Evolutionary conservation across 2,797 vertebrate species (phyloP), one percentile per base, ranked within the genome.

Genomic region (Odontamblyopus rebecca): DNA sequence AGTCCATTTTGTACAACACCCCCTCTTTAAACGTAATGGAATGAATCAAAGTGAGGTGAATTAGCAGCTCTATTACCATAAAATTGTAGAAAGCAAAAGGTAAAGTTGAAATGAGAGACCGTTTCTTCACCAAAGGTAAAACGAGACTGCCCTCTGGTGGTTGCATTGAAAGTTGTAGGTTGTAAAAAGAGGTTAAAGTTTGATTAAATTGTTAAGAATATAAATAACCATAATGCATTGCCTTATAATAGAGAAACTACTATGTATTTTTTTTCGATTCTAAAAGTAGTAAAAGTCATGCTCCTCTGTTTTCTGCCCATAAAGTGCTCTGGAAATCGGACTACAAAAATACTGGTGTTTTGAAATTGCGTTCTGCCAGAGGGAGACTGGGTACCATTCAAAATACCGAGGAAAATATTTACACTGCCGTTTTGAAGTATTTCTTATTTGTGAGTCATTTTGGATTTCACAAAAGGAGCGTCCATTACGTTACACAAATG

Each of bases 281-380:
- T 64, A 66, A 66, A 51, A 50, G 44, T 26, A 8, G 6, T 51
- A 66, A 66, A 66, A 66, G 64, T 48, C 64, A 66, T 66, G 64
- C 64, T 50, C 44, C 15, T 66, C 38, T 32, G n/a, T 18, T 27
- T 18, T 27, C 63, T 29, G 44, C 15, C 6, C n/a, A 19, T 66
- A 50, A 66, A 50, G 63, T 66, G 63, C 63, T 66, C 23, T 63
- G n/a, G n/a, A 63, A 63, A 60, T 30, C 2, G 4, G 5, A 59
- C 19, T 54, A 19, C 19, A 57, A 60, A 60, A 64, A 66, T 66
- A 66, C 63, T 66, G 41, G 29, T 19, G 16, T 8, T 66, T 66
- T 27, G 5, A 16, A 60, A 30, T 29, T 1, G 13, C 5, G 57
- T 57, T 26, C 23, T 13, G 23, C 13, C 54, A 57, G 5, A 60